A percentile compares a stretch with the other conserved stretches of the same genome.
These are phyloP conservation scores for Tachypleus tridentatus DNA, from an alignment of 1,140 invertebrate genomes.

Conservation along the genomic window DNA sequence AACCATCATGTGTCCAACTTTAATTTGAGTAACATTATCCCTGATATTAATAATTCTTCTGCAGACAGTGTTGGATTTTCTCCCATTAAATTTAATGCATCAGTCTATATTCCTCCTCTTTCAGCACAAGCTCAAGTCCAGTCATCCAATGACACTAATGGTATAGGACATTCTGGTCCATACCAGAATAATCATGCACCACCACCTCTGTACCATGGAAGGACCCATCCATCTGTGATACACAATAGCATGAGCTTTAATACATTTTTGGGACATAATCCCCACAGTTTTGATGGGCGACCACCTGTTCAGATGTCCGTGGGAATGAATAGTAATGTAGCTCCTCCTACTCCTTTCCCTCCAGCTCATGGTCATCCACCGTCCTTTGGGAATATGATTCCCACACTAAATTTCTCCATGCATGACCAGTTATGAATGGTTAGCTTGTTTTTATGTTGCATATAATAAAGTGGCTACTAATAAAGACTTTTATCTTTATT, in stretches of 20 bases:
- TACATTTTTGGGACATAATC: conserved; percentile 31
- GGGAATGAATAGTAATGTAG: conserved; percentile 30
- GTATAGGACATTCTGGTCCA: no score
- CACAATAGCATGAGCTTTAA: conserved; percentile 26
- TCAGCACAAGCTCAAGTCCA: no score
- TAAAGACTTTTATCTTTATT: no score
- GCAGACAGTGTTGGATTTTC: conserved; percentile 31
- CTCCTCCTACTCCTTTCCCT: conserved; percentile 29
- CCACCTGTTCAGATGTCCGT: conserved; percentile 24
- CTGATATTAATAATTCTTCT: conserved; percentile 29
- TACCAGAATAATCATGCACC: conserved; percentile 9
- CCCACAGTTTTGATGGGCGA: conserved; percentile 32
- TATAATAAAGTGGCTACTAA: neutral
- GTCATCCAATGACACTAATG: no score
- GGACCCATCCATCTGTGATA: conserved; percentile 25
- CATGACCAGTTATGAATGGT: conserved; percentile 28
- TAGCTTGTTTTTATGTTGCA: neutral
- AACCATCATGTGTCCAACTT: conserved; percentile 34
- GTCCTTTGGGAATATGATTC: conserved; percentile 31
- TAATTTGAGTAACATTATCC: conserved; percentile 34
- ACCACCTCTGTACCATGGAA: conserved; percentile 24
- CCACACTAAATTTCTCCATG: conserved; percentile 35
- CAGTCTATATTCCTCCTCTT: no score
- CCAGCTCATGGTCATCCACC: conserved; percentile 27
- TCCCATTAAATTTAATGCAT: conserved; percentile 35